These are phyloP conservation scores for Psittacula derbiana DNA, from an alignment of 2,797 vertebrate genomes.

Conservation along the genomic window DNA sequence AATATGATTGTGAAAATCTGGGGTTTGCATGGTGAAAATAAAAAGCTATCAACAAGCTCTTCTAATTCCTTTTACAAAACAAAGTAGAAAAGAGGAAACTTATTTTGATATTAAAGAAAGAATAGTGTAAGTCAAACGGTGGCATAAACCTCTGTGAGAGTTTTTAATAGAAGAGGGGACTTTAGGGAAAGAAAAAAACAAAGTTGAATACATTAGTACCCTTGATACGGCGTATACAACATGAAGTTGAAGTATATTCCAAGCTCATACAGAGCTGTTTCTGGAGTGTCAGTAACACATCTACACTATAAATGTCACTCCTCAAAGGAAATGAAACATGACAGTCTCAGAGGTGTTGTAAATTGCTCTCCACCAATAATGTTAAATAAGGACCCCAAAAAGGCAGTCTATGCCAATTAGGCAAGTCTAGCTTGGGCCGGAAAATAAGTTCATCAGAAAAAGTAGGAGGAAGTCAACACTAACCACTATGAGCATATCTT, in stretches of 20 bases:
- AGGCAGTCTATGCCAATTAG: not conserved
- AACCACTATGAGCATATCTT: not conserved
- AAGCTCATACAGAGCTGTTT: not conserved
- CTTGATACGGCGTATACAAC: not conserved
- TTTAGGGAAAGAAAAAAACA: not conserved
- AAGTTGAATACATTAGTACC: not conserved
- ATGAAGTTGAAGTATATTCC: not conserved
- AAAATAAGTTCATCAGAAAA: not conserved
- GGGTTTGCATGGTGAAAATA: not conserved
- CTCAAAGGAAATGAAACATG: conserved; percentile 15
- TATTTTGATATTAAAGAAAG: not conserved
- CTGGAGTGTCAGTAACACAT: not conserved
- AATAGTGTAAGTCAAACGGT: not conserved
- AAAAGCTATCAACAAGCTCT: not conserved
- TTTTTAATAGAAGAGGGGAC: not conserved
- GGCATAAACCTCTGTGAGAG: not conserved
- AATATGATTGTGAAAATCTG: not conserved
- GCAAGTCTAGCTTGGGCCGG: not conserved
- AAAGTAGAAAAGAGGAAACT: not conserved
- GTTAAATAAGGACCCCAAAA: not conserved
- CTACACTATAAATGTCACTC: not conserved
- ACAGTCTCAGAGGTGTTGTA: not conserved
- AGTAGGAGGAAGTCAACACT: not conserved
- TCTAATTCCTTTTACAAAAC: not conserved
- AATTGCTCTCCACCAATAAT: not conserved